Conservation (phyloP, 2,113 vertebrate genomes). For the Glaucidium brasilianum region DNA sequence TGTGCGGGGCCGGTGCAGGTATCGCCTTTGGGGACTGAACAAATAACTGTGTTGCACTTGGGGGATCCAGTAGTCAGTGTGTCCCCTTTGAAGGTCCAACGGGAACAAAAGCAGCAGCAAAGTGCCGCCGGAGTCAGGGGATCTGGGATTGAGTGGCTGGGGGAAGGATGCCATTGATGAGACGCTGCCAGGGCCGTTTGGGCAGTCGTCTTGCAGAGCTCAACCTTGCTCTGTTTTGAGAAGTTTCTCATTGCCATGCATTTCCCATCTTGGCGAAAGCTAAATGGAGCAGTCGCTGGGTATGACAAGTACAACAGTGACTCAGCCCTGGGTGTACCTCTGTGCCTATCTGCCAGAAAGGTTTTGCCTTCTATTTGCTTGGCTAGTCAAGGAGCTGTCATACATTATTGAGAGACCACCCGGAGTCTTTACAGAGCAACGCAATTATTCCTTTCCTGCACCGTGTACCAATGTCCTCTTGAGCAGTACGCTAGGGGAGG, state of each 20-base stretch:
- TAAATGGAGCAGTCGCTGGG: background rate
- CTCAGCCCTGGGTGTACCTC: background rate
- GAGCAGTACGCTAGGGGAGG: background rate
- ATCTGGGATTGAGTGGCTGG: background rate
- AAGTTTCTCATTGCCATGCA: background rate
- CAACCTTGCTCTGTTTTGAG: background rate
- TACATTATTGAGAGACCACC: background rate
- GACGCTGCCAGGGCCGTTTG: background rate
- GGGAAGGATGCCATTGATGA: background rate
- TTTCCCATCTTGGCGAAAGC: background rate
- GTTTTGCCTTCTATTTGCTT: background rate
- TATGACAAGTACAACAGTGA: background rate
- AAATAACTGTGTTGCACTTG: background rate
- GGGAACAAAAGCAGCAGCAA: background rate
- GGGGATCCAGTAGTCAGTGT: fast-evolving
- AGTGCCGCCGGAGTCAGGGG: fast-evolving
- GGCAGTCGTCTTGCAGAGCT: background rate
- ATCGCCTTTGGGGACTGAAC: background rate
- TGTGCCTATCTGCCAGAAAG: background rate
- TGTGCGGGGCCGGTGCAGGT: background rate
- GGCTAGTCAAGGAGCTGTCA: background rate
- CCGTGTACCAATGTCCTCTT: background rate
- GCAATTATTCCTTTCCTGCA: background rate
- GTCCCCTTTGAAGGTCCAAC: background rate
- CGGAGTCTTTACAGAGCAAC: background rate